Evolutionary conservation across 2,113 vertebrate genomes (phyloP).

Genomic region (Zosterops hypoxanthus): DNA sequence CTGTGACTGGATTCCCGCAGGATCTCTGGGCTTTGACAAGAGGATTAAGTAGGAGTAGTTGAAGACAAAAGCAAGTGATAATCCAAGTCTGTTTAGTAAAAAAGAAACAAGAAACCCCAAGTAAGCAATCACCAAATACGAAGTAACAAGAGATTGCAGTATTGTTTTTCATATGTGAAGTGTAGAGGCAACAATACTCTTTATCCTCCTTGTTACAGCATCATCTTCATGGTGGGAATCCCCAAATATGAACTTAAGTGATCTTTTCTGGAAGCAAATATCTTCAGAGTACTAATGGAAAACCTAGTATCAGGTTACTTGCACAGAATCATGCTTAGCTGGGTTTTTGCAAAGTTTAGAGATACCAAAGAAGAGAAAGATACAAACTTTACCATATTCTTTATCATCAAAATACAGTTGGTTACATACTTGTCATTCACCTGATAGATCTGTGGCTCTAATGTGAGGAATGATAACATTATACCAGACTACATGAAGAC

Average conservation of each 20-base stretch:
- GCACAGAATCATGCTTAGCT: not conserved
- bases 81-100: constrained; percentile 78
- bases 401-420: not conserved
- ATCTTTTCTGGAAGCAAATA: not conserved
- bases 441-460: not conserved
- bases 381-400: not conserved
- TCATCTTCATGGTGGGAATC: not conserved
- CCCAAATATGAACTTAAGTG: not conserved
- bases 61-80: constrained; percentile 86
- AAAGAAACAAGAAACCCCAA: not conserved
- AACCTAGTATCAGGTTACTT: not conserved
- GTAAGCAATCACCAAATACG: not conserved
- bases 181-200: not conserved
- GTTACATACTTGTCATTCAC: not conserved
- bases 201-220: not conserved
- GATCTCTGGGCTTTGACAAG: constrained; percentile 75
- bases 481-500: not conserved
- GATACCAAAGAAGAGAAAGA: not conserved
- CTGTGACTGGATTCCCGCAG: constrained; percentile 80
- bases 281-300: not conserved
- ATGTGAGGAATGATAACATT: not conserved
- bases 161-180: not conserved
- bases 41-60: constrained; percentile 79
- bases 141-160: not conserved
- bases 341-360: not conserved